Percentiles rank a stretch among this genome's conserved stretches.
phyloP scores from a whole-genome alignment of 2,888 invertebrate genomes.

The Shargacucullia verbasci region DNA sequence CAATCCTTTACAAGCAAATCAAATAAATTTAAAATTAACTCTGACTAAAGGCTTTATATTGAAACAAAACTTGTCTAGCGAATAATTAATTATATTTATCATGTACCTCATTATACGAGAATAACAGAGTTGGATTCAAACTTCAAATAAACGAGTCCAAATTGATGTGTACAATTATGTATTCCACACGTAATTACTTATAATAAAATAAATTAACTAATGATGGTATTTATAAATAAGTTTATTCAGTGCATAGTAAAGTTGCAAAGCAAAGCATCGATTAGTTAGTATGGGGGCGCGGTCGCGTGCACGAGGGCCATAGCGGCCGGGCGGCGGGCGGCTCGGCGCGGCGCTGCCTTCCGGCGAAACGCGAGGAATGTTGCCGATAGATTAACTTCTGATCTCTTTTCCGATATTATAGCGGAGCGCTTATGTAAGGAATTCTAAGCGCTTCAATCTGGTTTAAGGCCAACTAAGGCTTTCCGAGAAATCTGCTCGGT shows the following conservation, averaged over 20 bases:
- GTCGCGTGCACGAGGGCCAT: constrained; percentile 79
- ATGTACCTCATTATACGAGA: too few relatives aligned
- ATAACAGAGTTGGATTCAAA: too few relatives aligned
- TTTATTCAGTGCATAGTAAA: constrained; percentile 67
- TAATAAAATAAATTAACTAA: too few relatives aligned
- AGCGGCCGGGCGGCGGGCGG: constrained; percentile 65
- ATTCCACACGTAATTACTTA: too few relatives aligned
- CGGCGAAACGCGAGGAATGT: constrained; percentile 88
- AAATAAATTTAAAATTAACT: constrained; percentile 22
- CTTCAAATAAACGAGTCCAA: too few relatives aligned
- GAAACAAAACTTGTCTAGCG: constrained; percentile 23
- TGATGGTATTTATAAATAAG: neutral
- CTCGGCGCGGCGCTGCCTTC: constrained; percentile 80
- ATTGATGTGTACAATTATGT: too few relatives aligned
- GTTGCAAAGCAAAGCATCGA: constrained; percentile 81
- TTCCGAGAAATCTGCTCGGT: constrained; percentile 69
- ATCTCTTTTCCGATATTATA: constrained; percentile 89
- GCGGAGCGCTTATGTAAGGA: constrained; percentile 86
- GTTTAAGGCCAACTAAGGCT: constrained; percentile 81
- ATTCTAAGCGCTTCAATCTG: constrained; percentile 86
- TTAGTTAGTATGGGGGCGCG: constrained; percentile 74
- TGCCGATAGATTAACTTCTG: constrained; percentile 89
- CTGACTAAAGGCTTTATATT: constrained; percentile 26
- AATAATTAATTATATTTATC: constrained; percentile 26
- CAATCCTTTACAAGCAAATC: constrained; percentile 18